These are phyloP conservation scores for Opisthocomus hoazin DNA, from an alignment of 2,113 vertebrate genomes.

Conservation along the genomic window DNA sequence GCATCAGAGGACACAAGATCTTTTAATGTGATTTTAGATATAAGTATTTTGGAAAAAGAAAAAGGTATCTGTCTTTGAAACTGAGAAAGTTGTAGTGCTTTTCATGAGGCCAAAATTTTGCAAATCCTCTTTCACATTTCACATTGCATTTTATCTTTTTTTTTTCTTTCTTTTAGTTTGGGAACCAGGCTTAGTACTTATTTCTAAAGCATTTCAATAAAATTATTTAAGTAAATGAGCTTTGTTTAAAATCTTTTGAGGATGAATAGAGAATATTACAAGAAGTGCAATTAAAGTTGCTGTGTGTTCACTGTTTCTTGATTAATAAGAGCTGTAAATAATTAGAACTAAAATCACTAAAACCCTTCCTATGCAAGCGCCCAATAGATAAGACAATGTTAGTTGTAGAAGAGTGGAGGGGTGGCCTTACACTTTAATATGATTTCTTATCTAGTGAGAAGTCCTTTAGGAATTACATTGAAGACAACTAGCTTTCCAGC, in stretches of 20 bases:
- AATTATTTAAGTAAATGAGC: not conserved
- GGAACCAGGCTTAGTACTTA: not conserved
- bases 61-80: not conserved
- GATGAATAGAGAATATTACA: not conserved
- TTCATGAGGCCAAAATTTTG: not conserved
- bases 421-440: not conserved
- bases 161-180: not conserved
- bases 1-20: not conserved
- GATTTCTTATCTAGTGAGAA: not conserved
- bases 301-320: not conserved
- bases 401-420: not conserved
- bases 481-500: not conserved
- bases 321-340: not conserved
- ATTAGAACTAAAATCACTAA: not conserved
- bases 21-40: not conserved
- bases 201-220: not conserved
- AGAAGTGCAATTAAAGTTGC: not conserved
- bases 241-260: not conserved
- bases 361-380: not conserved
- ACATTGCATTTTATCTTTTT: not conserved
- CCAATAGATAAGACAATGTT: not conserved
- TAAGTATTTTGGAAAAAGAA: not conserved
- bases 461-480: not conserved
- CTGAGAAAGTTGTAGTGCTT: not conserved
- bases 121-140: not conserved